These are phyloP conservation scores for Perithous albicinctus DNA, from an alignment of 2,888 invertebrate genomes.

Conservation along the genomic window DNA sequence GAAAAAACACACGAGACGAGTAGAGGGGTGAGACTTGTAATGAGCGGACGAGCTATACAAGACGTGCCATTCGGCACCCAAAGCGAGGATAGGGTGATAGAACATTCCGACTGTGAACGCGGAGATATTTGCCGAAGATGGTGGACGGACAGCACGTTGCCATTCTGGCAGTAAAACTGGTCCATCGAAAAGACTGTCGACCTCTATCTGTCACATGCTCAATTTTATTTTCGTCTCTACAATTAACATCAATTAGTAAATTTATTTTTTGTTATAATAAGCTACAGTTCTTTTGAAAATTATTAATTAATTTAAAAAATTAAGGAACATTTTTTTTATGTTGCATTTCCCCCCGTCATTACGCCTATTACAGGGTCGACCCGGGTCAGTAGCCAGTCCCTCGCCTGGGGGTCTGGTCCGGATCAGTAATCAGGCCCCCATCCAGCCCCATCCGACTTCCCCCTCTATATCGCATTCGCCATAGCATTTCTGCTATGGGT, in stretches of 20 bases:
- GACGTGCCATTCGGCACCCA: conserved; percentile 40
- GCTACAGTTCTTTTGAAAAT: neutral
- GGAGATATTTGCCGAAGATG: conserved; percentile 5
- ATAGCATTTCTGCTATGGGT: no score
- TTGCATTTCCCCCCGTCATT: no score
- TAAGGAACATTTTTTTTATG: no score
- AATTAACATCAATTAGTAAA: neutral
- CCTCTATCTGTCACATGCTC: neutral
- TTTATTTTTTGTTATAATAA: neutral
- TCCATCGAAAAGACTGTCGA: conserved; percentile 4
- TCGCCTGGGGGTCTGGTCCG: no score
- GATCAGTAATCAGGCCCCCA: no score
- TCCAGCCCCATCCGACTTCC: no score
- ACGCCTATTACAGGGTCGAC: no score
- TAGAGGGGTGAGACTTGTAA: conserved; percentile 52
- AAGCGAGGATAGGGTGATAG: conserved; percentile 27
- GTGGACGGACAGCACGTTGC: conserved; percentile 17
- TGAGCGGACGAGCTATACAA: conserved; percentile 55
- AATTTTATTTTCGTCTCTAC: neutral
- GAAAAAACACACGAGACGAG: conserved; percentile 60
- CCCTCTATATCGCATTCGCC: no score
- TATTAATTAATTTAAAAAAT: neutral
- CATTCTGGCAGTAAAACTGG: conserved; percentile 29
- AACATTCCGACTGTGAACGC: conserved; percentile 7
- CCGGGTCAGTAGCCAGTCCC: no score